Percentiles rank a stretch among this genome's conserved stretches.
Evolutionary conservation across 1,140 invertebrate genomes (phyloP).

Genomic region (Vanessa atalanta): DNA sequence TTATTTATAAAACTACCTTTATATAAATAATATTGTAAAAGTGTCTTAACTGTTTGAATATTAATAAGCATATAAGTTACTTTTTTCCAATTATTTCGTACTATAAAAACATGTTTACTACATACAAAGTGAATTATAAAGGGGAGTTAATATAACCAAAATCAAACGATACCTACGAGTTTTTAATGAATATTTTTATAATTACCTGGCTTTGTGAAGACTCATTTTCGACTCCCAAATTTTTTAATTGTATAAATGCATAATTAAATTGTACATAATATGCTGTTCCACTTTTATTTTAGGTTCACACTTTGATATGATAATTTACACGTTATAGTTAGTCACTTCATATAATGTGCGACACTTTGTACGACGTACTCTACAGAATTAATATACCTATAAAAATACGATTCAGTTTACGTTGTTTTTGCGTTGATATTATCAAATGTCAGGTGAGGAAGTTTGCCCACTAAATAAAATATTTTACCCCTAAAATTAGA

Average conservation of each 20-base stretch:
- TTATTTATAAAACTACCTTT: no score
- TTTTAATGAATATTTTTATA: neutral
- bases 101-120: no score
- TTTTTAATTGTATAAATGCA: neutral
- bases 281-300: no score
- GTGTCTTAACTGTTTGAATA: no score
- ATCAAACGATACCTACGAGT: neutral
- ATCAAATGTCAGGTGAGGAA: neutral
- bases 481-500: no score
- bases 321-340: neutral
- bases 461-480: neutral
- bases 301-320: neutral
- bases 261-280: neutral
- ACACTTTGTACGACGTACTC: neutral
- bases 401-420: conserved; percentile 1
- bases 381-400: neutral
- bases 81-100: no score
- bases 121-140: neutral
- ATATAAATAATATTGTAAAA: no score
- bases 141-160: conserved; percentile 7
- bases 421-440: neutral
- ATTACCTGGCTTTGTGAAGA: conserved; percentile 70
- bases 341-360: neutral
- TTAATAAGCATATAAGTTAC: no score
- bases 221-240: conserved; percentile 49